These are phyloP conservation scores for Lycaena phlaeas DNA, from an alignment of 2,888 invertebrate species.

Conservation along the genomic window DNA sequence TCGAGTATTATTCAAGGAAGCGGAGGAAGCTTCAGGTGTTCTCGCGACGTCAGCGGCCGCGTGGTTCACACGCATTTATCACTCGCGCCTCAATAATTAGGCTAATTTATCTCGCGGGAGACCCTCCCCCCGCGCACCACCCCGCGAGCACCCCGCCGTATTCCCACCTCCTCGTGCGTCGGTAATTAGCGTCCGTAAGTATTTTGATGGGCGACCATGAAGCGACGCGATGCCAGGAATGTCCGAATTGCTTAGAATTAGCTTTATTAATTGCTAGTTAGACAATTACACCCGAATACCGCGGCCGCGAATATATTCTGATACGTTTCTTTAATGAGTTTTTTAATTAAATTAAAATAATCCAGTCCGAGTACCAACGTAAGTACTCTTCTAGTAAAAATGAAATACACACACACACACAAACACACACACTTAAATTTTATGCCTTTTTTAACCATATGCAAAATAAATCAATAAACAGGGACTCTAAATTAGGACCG, in stretches of 20 bases:
- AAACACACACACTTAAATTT: too few species aligned
- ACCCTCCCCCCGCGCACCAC: constrained; percentile 4
- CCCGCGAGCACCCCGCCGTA: constrained; percentile 17
- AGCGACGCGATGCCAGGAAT: not conserved
- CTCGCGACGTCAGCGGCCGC: too few species aligned
- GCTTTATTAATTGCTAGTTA: not conserved
- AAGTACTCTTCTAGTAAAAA: too few species aligned
- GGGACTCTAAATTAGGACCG: too few species aligned
- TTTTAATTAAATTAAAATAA: not conserved
- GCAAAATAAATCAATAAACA: too few species aligned
- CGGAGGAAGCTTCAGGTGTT: too few species aligned
- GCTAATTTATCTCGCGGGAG: constrained; percentile 18
- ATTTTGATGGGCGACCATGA: not conserved
- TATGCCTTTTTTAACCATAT: too few species aligned
- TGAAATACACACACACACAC: too few species aligned
- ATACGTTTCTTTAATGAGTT: not conserved
- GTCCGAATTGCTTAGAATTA: not conserved
- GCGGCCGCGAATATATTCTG: not conserved
- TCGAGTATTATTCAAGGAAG: too few species aligned
- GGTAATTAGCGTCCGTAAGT: not conserved
- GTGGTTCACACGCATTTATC: constrained; percentile 19
- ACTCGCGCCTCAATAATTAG: constrained; percentile 19
- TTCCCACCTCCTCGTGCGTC: too few species aligned
- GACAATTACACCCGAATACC: not conserved
- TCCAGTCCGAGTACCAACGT: too few species aligned